Evolutionary conservation across 2,797 vertebrate genomes (phyloP).

Genomic region (Sebastes glaucus): DNA sequence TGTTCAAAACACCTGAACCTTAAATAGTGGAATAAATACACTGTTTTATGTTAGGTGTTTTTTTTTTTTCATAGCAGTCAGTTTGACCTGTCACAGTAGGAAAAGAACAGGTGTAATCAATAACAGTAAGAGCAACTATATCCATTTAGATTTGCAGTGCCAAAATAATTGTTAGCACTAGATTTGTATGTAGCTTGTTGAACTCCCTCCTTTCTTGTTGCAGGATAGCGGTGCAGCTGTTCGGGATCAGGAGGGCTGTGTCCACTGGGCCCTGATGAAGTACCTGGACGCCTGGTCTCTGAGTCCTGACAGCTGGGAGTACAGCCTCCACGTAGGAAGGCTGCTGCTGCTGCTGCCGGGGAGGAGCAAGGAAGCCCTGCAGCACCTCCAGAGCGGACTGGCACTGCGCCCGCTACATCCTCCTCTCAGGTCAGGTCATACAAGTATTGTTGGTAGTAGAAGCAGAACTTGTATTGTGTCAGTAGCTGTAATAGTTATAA

Average conservation of each 20-base stretch:
- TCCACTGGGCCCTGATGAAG: slow-evolving; percentile 75
- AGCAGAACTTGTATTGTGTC: not conserved
- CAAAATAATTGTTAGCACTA: no score
- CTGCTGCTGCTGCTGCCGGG: slow-evolving; percentile 75
- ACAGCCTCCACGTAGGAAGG: slow-evolving; percentile 75
- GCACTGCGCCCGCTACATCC: slow-evolving; percentile 69
- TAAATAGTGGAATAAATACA: no score
- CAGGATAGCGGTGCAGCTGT: slow-evolving; percentile 48
- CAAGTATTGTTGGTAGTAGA: not conserved
- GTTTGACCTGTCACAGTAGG: no score
- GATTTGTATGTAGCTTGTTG: no score
- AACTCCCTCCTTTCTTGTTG: not conserved
- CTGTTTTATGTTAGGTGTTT: no score
- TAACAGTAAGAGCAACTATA: accelerated
- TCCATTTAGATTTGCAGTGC: no score
- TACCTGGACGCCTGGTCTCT: slow-evolving; percentile 81
- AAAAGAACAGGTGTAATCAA: no score
- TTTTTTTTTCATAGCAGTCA: no score
- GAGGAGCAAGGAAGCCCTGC: slow-evolving; percentile 68
- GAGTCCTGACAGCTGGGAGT: slow-evolving; percentile 76
- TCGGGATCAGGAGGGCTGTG: slow-evolving; percentile 63
- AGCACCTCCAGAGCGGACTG: slow-evolving; percentile 73
- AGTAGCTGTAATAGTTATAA: not conserved
- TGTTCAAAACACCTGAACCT: no score
- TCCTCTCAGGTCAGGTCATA: slow-evolving; percentile 62